A percentile compares a stretch with the other conserved stretches of the same genome.
phyloP scores from a whole-genome alignment of 2,888 invertebrate genomes.

The Spicauda simplicius region DNA sequence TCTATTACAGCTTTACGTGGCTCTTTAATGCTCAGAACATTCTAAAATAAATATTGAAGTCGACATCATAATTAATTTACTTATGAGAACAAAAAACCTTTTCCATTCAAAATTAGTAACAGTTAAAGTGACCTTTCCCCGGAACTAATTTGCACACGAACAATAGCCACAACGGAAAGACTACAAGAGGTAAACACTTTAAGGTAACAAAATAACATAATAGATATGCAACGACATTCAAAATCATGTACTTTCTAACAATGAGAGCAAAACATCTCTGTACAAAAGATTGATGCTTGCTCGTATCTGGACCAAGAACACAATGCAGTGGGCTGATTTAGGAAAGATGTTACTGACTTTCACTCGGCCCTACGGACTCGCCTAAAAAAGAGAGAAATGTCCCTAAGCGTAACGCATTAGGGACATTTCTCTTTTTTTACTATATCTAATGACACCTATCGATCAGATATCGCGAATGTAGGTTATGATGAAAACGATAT shows the following conservation, averaged over 20 bases:
- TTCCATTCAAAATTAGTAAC: constrained; percentile 26
- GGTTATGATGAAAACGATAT: constrained; percentile 22
- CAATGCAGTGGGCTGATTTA: constrained; percentile 66
- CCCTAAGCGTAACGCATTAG: constrained; percentile 54
- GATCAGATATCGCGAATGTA: constrained; percentile 30
- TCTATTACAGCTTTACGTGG: not conserved
- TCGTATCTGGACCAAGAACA: constrained; percentile 67
- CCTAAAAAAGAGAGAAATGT: too few species aligned
- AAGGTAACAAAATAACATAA: constrained; percentile 42
- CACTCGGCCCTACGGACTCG: constrained; percentile 71
- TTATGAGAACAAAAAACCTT: constrained; percentile 27
- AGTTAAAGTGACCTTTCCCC: constrained; percentile 25
- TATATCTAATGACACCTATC: constrained; percentile 31
- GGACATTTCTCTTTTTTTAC: constrained; percentile 52
- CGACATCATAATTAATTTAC: not conserved
- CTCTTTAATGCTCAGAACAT: not conserved
- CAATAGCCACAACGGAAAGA: constrained; percentile 31
- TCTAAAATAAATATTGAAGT: not conserved
- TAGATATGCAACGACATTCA: constrained; percentile 41
- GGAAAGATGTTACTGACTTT: constrained; percentile 73
- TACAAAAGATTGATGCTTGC: constrained; percentile 66
- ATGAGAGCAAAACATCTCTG: constrained; percentile 57
- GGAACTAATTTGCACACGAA: constrained; percentile 31
- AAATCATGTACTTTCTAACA: constrained; percentile 57
- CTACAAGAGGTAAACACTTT: constrained; percentile 37